Evolutionary conservation across 2,888 invertebrate genomes (phyloP).

Genomic region (Meloe dianella): DNA sequence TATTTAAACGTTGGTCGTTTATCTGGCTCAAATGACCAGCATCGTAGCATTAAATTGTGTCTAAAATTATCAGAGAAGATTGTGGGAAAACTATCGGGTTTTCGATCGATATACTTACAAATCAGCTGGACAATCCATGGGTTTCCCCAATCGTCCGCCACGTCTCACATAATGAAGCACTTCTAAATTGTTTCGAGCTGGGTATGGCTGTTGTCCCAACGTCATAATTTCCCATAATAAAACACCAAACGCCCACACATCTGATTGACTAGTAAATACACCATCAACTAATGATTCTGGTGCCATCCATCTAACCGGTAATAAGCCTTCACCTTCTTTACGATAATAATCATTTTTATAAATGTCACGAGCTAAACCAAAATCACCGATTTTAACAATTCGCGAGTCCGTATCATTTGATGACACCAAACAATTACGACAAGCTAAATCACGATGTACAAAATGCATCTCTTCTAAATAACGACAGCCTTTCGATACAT

Average conservation of each 20-base stretch:
- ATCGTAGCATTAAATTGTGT: slow-evolving; percentile 82
- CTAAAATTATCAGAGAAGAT: slow-evolving; percentile 62
- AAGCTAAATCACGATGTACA: slow-evolving; percentile 95
- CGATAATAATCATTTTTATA: slow-evolving; percentile 98
- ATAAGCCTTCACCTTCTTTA: slow-evolving; percentile 87
- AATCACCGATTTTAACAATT: slow-evolving; percentile 96
- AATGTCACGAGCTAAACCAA: slow-evolving; percentile 94
- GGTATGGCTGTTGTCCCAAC: slow-evolving; percentile 95
- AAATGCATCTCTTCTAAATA: slow-evolving; percentile 97
- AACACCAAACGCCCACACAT: slow-evolving; percentile 95
- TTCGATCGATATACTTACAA: slow-evolving; percentile 65
- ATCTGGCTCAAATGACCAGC: slow-evolving; percentile 86
- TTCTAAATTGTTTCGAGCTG: slow-evolving; percentile 89
- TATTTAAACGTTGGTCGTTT: slow-evolving; percentile 86
- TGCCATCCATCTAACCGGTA: slow-evolving; percentile 98
- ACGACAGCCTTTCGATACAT: slow-evolving; percentile 93
- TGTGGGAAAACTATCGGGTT: slow-evolving; percentile 14
- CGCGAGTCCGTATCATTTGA: slow-evolving; percentile 70
- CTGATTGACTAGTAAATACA: slow-evolving; percentile 94
- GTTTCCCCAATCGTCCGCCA: slow-evolving; percentile 84
- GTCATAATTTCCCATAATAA: slow-evolving; percentile 97
- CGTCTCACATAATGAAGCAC: slow-evolving; percentile 88
- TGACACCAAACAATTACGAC: slow-evolving; percentile 93
- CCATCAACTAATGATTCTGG: slow-evolving; percentile 96
- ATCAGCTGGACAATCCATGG: slow-evolving; percentile 81